phyloP scores from a whole-genome alignment of 64 coral and sea anemone genomes.

The Dendronephthya gigantea region DNA sequence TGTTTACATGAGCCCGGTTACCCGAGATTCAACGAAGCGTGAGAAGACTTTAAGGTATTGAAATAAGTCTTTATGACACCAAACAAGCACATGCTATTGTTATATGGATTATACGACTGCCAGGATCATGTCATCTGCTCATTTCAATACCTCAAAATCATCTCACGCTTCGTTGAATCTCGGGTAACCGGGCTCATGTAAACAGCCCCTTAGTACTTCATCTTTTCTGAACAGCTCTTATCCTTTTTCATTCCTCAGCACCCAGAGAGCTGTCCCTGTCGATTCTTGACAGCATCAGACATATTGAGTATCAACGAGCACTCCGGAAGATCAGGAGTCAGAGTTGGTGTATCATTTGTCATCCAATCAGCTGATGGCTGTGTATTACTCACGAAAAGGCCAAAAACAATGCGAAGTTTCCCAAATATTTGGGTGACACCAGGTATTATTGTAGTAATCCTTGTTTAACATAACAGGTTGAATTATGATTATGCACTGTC shows the following conservation, averaged over 20 bases:
- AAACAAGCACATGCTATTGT: too few species aligned
- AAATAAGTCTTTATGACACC: too few species aligned
- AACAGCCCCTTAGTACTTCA: constrained; percentile 24
- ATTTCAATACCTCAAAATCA: too few species aligned
- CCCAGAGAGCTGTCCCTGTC: constrained; percentile 60
- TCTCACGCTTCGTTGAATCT: too few species aligned
- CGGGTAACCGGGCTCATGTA: too few species aligned
- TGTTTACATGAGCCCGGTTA: too few species aligned
- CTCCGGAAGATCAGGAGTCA: constrained; percentile 44
- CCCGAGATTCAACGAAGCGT: too few species aligned
- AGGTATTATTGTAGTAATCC: constrained; percentile 24
- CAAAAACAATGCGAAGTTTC: constrained; percentile 76
- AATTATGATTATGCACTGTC: too few species aligned
- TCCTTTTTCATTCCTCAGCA: constrained; percentile 34
- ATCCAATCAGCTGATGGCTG: constrained; percentile 65
- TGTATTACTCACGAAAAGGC: constrained; percentile 63
- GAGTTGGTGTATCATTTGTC: constrained; percentile 51
- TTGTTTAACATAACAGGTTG: background rate
- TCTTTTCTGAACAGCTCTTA: background rate
- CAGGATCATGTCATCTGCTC: too few species aligned
- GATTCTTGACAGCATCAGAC: constrained; percentile 66
- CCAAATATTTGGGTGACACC: constrained; percentile 87
- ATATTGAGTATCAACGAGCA: constrained; percentile 37
- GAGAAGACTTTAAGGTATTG: too few species aligned
- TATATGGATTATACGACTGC: too few species aligned